Percentiles rank a stretch among this genome's conserved stretches.
Conservation (phyloP, 2,113 vertebrate genomes). For the Cyanoliseus patagonus region DNA sequence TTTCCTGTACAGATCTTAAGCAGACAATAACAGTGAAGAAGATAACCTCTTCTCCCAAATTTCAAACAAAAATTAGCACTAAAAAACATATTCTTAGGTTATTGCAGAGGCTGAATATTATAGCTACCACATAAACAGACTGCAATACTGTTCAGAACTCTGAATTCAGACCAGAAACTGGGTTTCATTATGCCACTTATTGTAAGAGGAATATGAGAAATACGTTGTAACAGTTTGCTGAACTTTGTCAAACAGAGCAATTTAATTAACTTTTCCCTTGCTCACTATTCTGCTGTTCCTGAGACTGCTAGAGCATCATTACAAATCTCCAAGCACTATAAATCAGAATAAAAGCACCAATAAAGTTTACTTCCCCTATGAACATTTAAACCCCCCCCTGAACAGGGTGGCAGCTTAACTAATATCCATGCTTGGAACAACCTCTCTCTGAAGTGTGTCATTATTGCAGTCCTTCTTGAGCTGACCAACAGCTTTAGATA, state of each 20-base stretch:
- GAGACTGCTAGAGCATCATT: neutral
- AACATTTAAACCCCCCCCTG: too few species aligned
- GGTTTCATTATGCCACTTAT: neutral
- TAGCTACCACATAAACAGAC: neutral
- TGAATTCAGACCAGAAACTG: neutral
- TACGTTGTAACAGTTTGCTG: neutral
- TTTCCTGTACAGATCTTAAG: neutral
- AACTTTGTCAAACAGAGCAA: neutral
- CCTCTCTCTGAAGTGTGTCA: neutral
- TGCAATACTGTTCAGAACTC: neutral
- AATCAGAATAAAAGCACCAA: neutral
- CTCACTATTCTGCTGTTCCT: neutral
- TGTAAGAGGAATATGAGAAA: neutral
- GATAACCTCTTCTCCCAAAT: accelerated
- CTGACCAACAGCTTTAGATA: neutral
- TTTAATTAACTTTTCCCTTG: neutral
- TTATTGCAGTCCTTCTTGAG: neutral
- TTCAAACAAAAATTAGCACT: neutral
- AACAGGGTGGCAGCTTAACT: neutral
- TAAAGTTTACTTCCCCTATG: neutral
- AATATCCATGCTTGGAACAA: neutral
- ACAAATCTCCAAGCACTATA: neutral
- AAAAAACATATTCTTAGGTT: neutral
- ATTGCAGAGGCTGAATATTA: neutral
- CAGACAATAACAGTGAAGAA: neutral